Base-by-base conservation (phyloP, 1,140 invertebrate genomes). In the Eumeta japonica region DNA sequence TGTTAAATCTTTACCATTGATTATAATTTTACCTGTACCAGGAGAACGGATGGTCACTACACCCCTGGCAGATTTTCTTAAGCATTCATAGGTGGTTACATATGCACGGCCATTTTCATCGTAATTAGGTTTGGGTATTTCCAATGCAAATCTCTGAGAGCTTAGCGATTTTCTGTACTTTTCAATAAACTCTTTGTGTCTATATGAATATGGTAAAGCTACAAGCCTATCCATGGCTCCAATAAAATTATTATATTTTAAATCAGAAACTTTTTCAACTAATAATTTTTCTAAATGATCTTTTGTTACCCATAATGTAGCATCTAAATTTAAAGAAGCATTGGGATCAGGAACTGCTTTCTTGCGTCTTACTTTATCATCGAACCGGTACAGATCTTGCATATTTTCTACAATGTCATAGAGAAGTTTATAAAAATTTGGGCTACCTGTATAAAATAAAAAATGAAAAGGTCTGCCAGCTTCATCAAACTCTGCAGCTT, bases 401-500 rank as follows among this genome's bases (percentile, higher is more conserved):
- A 90, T 79, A 49, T 85, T 52, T 38, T 74, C 70, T 18, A 59
- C 57, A 20, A 79, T 79, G 72, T 95, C 92, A 79, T 90, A 83
- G 47, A 95, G 64, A n/a, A 85, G 40, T 57, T 89, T 78, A 59
- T 88, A 92, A 64, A 85, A 97, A 62, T 91, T 87, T 3, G 90
- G 84, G 58, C 82, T 87, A 28, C 79, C 80, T 1, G 94, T 97
- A 55, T 97, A 98, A 75, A 95, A 97, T 39, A 97, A 73, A 33
- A 81, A 85, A 76, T 96, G 88, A 70, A 84, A 85, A 3, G 95
- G 94, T 56, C 93, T 78, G 1, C 94, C 95, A 47, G 79, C 81
- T 51, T 83, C 77, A 76, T 94, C 92, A 81, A 97, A 97, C 68
- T 95, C 84, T 10, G 93, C 92, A 36, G 83, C 89, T 83, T 92